These are phyloP conservation scores for Drosophila watanabei DNA, from an alignment of 1,140 invertebrate species.

Conservation along the genomic window DNA sequence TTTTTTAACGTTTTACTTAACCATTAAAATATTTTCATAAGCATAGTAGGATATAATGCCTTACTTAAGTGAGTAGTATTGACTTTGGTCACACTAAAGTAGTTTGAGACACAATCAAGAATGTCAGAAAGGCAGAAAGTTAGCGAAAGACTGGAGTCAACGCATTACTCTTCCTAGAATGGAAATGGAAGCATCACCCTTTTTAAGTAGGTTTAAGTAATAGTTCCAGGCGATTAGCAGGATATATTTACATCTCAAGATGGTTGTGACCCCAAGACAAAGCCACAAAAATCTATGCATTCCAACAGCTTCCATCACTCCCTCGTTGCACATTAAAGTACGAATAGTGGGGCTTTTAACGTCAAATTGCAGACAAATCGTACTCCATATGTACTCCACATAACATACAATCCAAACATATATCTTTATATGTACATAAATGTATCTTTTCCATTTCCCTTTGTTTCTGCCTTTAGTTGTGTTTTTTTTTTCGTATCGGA, in stretches of 20 bases:
- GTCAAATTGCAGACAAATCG: constrained; percentile 2
- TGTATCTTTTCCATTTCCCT: constrained; percentile 1
- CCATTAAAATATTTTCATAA: too few species aligned
- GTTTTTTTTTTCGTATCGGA: constrained; percentile 16
- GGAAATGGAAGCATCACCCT: not conserved
- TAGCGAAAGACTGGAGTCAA: too few species aligned
- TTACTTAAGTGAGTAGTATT: too few species aligned
- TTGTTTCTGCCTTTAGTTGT: constrained; percentile 1
- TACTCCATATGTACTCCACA: not conserved
- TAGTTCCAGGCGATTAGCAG: constrained; percentile 21
- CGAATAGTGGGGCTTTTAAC: constrained; percentile 4
- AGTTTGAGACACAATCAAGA: too few species aligned
- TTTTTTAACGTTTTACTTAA: too few species aligned
- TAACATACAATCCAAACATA: not conserved
- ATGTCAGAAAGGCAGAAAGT: too few species aligned
- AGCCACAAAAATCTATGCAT: constrained; percentile 29
- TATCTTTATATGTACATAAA: not conserved
- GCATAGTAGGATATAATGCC: too few species aligned
- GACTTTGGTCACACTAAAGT: too few species aligned
- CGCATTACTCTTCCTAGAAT: not conserved
- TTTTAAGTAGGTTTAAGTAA: not conserved
- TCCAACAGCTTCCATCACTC: constrained; percentile 3
- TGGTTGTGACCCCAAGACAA: constrained; percentile 41
- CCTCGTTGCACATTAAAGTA: constrained; percentile 14
- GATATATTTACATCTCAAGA: constrained; percentile 19